Evolutionary conservation across 2,113 vertebrate genomes (phyloP), one percentile per base, ranked within the genome.

Genomic region (Eretmodus cyanostictus): DNA sequence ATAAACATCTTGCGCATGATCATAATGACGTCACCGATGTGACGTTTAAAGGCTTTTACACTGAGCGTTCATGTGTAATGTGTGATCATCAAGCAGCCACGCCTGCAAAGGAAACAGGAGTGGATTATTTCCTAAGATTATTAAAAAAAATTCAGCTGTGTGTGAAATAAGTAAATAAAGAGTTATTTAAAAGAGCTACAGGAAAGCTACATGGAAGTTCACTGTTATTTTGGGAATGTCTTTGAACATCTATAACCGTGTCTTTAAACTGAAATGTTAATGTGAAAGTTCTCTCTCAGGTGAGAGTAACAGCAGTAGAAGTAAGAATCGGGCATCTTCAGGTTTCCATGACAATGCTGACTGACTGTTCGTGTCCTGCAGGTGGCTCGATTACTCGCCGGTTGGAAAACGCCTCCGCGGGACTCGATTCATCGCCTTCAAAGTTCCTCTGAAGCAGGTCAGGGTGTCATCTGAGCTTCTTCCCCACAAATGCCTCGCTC

Each of bases 361-460:
- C n/a, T 9, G 31, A 38, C 34, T 66, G 34, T 53, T 53, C 40
- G 0, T 38, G 24, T 85, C 8, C 12, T 0, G 63, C 2, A 99
- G 98, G 57, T 99, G 98, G 98, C 95, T 94, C 1, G 90, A 98
- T 7, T 98, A 98, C 71, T 89, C 4, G 89, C 98, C 4, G 80
- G 82, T 99, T 38, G 98, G 98, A 49, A 95, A 94, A 59, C 92
- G 97, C 66, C 96, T 99, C 13, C 86, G 94, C 0, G 98, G 98
- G 34, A 98, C 98, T 1, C 97, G 97, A 27, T 99, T 99, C 93
- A 95, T 99, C 24, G 96, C 98, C 85, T 98, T 99, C 93, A 98
- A 98, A 93, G 98, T 98, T 22, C 98, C 98, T 6, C 96, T 99
- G 63, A 97, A 94, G 61, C 92, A 96, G 96, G 98, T 98, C 34